Evolutionary conservation across 2,113 vertebrate species (phyloP), one percentile per base, ranked within the genome.

Genomic region (Thryonomys swinderianus): DNA sequence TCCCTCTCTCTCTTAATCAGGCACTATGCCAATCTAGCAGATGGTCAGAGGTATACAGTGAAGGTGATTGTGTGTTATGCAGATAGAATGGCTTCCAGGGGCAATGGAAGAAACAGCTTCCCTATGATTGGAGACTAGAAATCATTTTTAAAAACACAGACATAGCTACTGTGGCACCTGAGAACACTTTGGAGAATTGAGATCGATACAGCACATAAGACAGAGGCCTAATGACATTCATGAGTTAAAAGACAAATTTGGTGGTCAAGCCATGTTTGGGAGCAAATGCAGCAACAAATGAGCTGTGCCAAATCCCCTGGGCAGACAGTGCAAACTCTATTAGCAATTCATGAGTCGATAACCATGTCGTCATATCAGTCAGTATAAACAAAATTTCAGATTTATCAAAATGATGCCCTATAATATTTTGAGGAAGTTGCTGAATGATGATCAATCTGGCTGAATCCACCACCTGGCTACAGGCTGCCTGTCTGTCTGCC

Each of bases 21-120:
- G 97, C 98, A 97, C 48, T 2, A 85, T 96, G 98, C 98, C 98
- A 98, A 93, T 80, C 79, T 30, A 20, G 92, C 98, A 98, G 98
- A 98, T 98, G 97, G 97, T 57, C 96, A 55, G 97, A 97, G 91
- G 55, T 96, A 84, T 59, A 85, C 67, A 73, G 25, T 96, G 89
- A 96, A 74, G 6, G 0, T 73, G 88, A 61, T 76, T 95, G 73
- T 90, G 73, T 93, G 90, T 45, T 90, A 37, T 88, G 62, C 6
- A 13, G 17, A 96, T 64, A 85, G 84, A 97, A 21, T 0, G 66
- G 84, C 92, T 97, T 95, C 85, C 74, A 90, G 90, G 92, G 42
- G 55, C 64, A 88, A 71, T 57, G 83, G 84, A 64, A 4, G 7
- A 97, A 91, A 93, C 64, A 45, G 87, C 27, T 61, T 91, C 57